Conservation (phyloP, 2,888 invertebrate genomes). For the Drosophila austrosaltans region DNA sequence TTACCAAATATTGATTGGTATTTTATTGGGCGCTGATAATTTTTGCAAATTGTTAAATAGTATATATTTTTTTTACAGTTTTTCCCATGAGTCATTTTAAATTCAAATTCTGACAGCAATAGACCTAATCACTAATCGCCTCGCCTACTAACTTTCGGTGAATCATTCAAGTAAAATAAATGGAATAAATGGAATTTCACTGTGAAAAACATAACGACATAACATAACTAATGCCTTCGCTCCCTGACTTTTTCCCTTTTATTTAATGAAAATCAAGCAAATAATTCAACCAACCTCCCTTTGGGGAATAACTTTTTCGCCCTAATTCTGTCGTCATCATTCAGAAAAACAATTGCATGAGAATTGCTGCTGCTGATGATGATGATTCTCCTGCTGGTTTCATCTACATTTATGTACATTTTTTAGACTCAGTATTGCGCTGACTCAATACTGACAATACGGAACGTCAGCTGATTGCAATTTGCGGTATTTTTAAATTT, state of each 20-base stretch:
- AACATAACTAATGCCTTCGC: too few species aligned
- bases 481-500: conserved; percentile 35
- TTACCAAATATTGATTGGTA: too few species aligned
- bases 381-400: background rate
- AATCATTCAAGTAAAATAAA: too few species aligned
- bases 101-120: too few species aligned
- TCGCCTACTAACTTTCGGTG: too few species aligned
- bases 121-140: too few species aligned
- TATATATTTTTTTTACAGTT: too few species aligned
- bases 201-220: too few species aligned
- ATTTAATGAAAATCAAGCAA: background rate
- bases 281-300: background rate
- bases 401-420: background rate
- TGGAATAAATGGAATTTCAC: too few species aligned
- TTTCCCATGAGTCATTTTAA: too few species aligned
- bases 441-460: conserved; percentile 11
- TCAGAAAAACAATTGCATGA: conserved; percentile 7
- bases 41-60: too few species aligned
- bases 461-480: conserved; percentile 36
- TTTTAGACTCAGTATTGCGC: background rate
- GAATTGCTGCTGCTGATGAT: background rate
- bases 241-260: background rate
- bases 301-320: conserved; percentile 12
- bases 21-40: too few species aligned
- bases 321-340: background rate